Conservation (phyloP, 2,113 vertebrate species). For the Pelecanus crispus region DNA sequence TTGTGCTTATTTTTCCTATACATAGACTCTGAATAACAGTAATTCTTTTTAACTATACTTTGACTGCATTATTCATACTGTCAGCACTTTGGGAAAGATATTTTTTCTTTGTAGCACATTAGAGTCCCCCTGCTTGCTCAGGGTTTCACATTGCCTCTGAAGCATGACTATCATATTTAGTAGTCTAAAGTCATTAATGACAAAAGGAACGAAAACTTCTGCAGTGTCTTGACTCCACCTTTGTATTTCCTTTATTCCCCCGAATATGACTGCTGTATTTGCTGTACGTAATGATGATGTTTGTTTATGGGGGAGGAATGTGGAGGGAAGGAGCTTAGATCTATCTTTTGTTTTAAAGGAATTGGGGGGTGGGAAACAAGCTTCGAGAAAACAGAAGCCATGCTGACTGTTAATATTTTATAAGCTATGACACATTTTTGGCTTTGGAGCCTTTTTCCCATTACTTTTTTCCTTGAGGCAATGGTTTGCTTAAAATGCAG, state of each 20-base stretch:
- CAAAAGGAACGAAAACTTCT: background rate
- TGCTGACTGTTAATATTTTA: background rate
- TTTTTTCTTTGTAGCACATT: background rate
- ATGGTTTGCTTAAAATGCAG: background rate
- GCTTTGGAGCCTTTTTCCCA: background rate
- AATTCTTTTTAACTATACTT: background rate
- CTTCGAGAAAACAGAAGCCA: background rate
- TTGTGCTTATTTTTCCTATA: background rate
- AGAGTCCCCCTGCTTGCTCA: background rate
- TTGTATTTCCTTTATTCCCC: background rate
- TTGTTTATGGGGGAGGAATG: background rate
- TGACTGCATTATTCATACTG: background rate
- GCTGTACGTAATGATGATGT: background rate
- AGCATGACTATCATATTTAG: background rate
- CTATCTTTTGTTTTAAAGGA: background rate
- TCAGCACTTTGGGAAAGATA: background rate
- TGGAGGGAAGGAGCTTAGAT: background rate
- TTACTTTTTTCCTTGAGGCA: background rate
- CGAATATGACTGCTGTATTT: background rate
- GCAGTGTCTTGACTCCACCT: background rate
- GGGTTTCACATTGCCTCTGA: background rate
- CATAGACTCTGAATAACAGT: background rate
- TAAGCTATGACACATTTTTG: background rate
- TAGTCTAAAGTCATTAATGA: background rate
- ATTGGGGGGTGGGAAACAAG: background rate